Conservation (phyloP, 2,113 vertebrate genomes). For the Carassius carassius region DNA sequence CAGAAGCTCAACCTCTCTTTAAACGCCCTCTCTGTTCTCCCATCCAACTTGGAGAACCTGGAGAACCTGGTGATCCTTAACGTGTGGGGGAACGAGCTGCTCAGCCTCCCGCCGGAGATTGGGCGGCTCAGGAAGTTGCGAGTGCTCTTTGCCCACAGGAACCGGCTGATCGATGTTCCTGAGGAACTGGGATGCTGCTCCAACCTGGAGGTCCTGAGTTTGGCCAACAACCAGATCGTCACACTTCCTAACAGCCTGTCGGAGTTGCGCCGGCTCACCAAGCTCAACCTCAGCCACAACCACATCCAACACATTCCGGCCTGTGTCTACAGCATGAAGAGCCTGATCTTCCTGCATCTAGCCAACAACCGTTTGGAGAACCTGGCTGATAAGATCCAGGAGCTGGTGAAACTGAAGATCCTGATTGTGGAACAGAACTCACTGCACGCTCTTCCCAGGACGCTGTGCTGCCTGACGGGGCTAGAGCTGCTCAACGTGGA, state of each 20-base stretch:
- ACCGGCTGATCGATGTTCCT: slow-evolving; percentile 84
- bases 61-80: slow-evolving; percentile 88
- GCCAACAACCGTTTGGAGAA: slow-evolving; percentile 89
- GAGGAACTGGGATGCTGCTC: slow-evolving; percentile 86
- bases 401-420: slow-evolving; percentile 85
- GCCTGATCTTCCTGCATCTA: slow-evolving; percentile 88
- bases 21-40: slow-evolving; percentile 81
- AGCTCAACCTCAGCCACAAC: slow-evolving; percentile 94
- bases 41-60: slow-evolving; percentile 79
- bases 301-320: slow-evolving; percentile 84
- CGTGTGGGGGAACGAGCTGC: slow-evolving; percentile 85
- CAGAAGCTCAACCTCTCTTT: slow-evolving; percentile 92
- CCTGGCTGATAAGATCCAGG: slow-evolving; percentile 88
- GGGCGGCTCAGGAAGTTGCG: slow-evolving; percentile 85
- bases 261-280: slow-evolving; percentile 78
- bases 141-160: slow-evolving; percentile 88
- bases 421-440: slow-evolving; percentile 88
- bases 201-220: slow-evolving; percentile 87
- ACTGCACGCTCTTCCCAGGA: slow-evolving; percentile 83
- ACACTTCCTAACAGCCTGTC: slow-evolving; percentile 82
- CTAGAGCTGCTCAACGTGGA: slow-evolving; percentile 91
- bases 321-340: slow-evolving; percentile 85
- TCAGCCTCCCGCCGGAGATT: slow-evolving; percentile 84
- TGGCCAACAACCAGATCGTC: slow-evolving; percentile 88
- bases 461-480: slow-evolving; percentile 79